phyloP scores from a whole-genome alignment of 2,113 vertebrate genomes.

The Ceyx melanurus region DNA sequence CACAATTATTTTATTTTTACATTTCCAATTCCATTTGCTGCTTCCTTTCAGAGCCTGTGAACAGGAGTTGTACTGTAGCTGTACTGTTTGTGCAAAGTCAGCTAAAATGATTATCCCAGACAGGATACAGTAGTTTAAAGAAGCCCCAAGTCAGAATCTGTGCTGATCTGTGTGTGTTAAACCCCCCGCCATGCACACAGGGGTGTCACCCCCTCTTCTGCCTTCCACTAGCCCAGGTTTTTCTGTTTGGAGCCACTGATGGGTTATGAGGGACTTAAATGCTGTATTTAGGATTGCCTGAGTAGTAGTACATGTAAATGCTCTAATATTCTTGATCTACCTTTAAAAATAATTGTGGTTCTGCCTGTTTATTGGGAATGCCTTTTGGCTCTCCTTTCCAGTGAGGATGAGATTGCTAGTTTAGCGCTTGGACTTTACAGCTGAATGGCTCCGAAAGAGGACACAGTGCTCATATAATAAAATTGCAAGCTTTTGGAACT shows the following conservation, averaged over 20 bases:
- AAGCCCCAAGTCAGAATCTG: not conserved
- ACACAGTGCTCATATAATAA: not conserved
- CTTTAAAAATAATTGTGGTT: not conserved
- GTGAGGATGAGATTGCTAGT: not conserved
- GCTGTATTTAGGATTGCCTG: not conserved
- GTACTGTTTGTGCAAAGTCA: slow-evolving; percentile 66
- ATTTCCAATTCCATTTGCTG: slow-evolving; percentile 76
- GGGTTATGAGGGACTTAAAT: not conserved
- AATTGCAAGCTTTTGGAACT: not conserved
- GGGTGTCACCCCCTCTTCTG: not conserved
- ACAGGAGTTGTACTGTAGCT: slow-evolving; percentile 66
- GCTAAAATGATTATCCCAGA: slow-evolving; percentile 65
- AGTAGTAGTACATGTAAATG: not conserved
- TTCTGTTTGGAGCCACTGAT: not conserved
- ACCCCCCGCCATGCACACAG: not conserved
- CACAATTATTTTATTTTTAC: slow-evolving; percentile 77
- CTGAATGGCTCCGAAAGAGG: not conserved
- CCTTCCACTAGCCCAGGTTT: not conserved
- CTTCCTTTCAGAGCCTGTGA: slow-evolving; percentile 63
- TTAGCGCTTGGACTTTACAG: not conserved
- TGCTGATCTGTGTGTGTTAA: not conserved
- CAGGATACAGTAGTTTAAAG: slow-evolving; percentile 53
- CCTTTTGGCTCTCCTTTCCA: not conserved
- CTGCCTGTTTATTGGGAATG: not conserved
- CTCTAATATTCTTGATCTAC: not conserved